Conservation (phyloP, 2,797 vertebrate genomes). For the Chrosomus eos region DNA sequence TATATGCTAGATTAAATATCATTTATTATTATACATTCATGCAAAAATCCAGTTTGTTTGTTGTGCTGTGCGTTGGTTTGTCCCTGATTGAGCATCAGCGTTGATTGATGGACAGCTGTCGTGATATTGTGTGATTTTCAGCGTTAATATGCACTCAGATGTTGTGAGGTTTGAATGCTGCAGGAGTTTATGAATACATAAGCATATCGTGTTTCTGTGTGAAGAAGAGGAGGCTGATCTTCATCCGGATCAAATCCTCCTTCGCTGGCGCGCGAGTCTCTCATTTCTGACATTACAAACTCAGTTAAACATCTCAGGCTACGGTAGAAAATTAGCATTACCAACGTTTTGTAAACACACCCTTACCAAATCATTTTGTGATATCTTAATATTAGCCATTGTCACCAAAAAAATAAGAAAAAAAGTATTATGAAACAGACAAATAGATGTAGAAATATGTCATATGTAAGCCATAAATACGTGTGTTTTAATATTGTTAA, state of each 20-base stretch:
- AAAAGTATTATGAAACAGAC: not conserved
- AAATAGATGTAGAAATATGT: not conserved
- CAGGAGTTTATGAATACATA: constrained; percentile 20
- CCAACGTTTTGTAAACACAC: not conserved
- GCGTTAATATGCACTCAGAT: not conserved
- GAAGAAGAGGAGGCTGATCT: constrained; percentile 30
- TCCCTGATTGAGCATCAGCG: not conserved
- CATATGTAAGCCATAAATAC: too few species aligned
- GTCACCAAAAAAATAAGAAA: not conserved
- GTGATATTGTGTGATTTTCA: not conserved
- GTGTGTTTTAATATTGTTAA: not conserved
- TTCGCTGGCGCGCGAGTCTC: not conserved
- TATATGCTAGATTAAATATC: not conserved
- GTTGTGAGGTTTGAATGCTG: not conserved
- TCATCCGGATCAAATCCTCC: not conserved
- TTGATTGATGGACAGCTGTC: not conserved
- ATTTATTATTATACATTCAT: not conserved
- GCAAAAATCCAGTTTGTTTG: not conserved
- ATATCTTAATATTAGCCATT: not conserved
- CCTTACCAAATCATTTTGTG: not conserved
- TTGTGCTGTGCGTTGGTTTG: not conserved
- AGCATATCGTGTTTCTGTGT: not conserved
- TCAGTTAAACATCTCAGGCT: not conserved
- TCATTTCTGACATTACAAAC: not conserved
- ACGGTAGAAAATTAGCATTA: not conserved